Evolutionary conservation across 2,113 vertebrate genomes (phyloP).

Genomic region (Otolemur garnettii): DNA sequence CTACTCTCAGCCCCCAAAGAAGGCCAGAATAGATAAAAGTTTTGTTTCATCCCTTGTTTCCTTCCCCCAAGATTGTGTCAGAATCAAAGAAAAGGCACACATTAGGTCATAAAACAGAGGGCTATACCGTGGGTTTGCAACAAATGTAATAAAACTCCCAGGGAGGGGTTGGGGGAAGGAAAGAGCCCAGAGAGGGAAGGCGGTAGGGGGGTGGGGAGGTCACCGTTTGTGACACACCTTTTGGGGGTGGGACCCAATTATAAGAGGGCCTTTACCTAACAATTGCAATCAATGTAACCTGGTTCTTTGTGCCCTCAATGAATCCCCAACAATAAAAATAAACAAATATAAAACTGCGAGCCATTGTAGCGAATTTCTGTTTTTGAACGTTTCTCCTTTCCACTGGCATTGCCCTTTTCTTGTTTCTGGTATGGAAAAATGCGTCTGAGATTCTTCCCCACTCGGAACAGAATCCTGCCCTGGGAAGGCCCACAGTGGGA

Average conservation of each 20-base stretch:
- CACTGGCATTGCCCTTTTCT: neutral
- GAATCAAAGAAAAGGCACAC: neutral
- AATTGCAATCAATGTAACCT: too few species aligned
- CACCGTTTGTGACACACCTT: too few species aligned
- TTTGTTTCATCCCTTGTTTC: neutral
- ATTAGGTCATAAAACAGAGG: neutral
- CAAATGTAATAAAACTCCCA: neutral
- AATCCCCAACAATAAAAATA: too few species aligned
- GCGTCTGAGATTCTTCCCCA: neutral
- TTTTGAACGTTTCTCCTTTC: neutral
- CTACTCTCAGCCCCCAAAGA: neutral
- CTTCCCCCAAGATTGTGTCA: neutral
- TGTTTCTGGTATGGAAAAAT: neutral
- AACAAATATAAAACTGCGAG: neutral
- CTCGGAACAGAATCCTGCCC: neutral
- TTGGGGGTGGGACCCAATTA: too few species aligned
- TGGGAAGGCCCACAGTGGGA: neutral
- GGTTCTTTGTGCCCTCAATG: too few species aligned
- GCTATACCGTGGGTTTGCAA: neutral
- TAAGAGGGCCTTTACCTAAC: too few species aligned
- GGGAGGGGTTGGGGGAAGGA: too few species aligned
- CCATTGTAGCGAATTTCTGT: neutral
- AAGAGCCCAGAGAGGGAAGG: too few species aligned
- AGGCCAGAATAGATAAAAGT: neutral
- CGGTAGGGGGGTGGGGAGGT: too few species aligned